These are phyloP conservation scores for Drosophila hawaiiensis DNA, from an alignment of 2,888 invertebrate species.

Conservation along the genomic window DNA sequence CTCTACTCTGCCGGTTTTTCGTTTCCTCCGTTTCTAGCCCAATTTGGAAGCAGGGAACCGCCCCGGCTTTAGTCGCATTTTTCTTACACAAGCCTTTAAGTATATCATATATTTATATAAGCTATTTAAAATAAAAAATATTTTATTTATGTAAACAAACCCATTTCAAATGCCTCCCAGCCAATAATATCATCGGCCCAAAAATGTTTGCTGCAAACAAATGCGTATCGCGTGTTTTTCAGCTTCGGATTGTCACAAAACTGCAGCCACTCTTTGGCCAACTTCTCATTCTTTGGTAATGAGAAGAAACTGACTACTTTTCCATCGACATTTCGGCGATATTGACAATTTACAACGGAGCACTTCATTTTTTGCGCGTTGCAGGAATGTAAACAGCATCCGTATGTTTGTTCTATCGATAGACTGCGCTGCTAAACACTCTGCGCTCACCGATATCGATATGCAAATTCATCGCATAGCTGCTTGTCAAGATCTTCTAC, in stretches of 20 bases:
- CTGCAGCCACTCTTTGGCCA: constrained; percentile 30
- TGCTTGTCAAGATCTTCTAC: constrained; percentile 9
- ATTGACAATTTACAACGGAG: constrained; percentile 17
- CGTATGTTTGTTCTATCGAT: constrained; percentile 45
- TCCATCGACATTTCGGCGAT: neutral
- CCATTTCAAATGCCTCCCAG: neutral
- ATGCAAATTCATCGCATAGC: constrained; percentile 23
- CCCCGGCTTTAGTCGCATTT: constrained; percentile 1
- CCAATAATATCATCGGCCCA: constrained; percentile 15
- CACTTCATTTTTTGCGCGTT: constrained; percentile 26
- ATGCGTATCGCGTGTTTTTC: neutral
- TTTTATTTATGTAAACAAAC: constrained; percentile 9
- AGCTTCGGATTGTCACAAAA: constrained; percentile 28
- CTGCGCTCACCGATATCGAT: constrained; percentile 24
- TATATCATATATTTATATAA: neutral
- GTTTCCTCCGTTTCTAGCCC: too few relatives aligned
- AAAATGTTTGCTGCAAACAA: constrained; percentile 36
- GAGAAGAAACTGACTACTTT: constrained; percentile 14
- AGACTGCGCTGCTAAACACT: constrained; percentile 7
- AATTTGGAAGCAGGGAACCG: constrained; percentile 16
- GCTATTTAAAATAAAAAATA: neutral
- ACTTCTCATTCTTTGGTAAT: constrained; percentile 24
- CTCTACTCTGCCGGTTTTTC: neutral
- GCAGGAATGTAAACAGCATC: constrained; percentile 9
- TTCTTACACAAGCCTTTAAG: constrained; percentile 7